Percentiles rank a stretch among this genome's conserved stretches.
phyloP scores from a whole-genome alignment of 2,797 vertebrate species.

The Australoheros facetus region DNA sequence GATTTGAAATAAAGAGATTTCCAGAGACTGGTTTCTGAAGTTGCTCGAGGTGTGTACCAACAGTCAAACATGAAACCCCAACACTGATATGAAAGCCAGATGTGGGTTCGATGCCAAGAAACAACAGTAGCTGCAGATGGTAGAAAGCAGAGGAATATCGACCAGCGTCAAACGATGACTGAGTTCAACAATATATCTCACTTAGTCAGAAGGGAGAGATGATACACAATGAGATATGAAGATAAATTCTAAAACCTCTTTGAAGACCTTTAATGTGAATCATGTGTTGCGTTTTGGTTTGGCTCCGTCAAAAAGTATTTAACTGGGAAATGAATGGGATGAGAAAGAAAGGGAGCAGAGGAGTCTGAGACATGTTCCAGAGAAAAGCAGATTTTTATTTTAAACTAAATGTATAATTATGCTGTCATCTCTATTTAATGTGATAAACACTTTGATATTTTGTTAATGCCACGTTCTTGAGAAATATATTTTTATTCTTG shows the following conservation, averaged over 20 bases:
- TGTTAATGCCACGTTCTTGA: not conserved
- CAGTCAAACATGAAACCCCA: conserved; percentile 39
- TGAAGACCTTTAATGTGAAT: conserved; percentile 22
- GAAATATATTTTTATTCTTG: no score
- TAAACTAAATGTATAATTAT: not conserved
- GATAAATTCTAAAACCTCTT: conserved; percentile 30
- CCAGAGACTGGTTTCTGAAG: conserved; percentile 1
- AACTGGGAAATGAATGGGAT: not conserved
- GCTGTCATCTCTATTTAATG: not conserved
- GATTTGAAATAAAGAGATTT: conserved; percentile 24
- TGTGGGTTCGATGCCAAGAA: conserved; percentile 33
- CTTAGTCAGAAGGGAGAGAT: conserved; percentile 38
- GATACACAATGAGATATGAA: conserved; percentile 22
- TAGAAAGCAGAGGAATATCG: conserved; percentile 39
- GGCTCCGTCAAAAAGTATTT: conserved; percentile 4
- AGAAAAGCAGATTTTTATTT: not conserved
- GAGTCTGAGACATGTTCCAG: not conserved
- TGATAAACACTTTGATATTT: not conserved
- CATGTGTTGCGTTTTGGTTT: conserved; percentile 17
- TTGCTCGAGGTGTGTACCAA: conserved; percentile 52
- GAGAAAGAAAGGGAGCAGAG: not conserved
- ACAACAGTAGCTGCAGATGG: conserved; percentile 62
- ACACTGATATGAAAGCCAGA: conserved; percentile 47
- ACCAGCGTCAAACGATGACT: not conserved
- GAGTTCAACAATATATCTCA: conserved; percentile 52